These are phyloP conservation scores for Paracanthobrama guichenoti DNA, from an alignment of 2,113 vertebrate species.

Conservation along the genomic window DNA sequence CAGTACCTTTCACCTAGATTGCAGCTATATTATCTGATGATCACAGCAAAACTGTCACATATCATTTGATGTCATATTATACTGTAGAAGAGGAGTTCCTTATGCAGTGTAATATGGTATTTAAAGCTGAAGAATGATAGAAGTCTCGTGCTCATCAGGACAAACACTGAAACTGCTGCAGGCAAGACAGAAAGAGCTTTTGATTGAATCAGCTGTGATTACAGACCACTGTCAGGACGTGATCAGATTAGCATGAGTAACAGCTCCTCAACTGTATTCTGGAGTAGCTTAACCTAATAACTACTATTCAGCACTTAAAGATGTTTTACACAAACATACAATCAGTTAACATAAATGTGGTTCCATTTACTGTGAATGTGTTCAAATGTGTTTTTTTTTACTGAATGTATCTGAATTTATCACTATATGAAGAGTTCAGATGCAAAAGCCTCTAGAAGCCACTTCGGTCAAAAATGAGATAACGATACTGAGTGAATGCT, in stretches of 20 bases:
- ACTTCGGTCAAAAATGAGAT: no score
- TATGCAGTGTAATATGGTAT: not conserved
- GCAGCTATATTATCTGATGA: not conserved
- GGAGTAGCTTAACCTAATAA: not conserved
- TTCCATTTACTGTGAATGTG: not conserved
- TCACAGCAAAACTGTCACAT: not conserved
- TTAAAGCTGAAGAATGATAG: not conserved
- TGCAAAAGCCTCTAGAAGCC: no score
- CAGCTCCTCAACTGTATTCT: not conserved
- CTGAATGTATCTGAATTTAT: no score
- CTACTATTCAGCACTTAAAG: not conserved
- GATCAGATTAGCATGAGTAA: not conserved
- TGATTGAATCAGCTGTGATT: slow-evolving; percentile 38
- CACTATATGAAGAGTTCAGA: no score
- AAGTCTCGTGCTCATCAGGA: not conserved
- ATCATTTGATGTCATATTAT: not conserved
- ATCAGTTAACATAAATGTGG: not conserved
- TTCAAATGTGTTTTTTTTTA: not conserved
- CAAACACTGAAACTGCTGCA: not conserved
- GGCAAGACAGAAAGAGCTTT: not conserved
- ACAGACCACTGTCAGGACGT: not conserved
- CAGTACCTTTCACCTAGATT: slow-evolving; percentile 8
- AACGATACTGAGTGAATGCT: no score
- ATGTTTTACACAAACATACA: not conserved
- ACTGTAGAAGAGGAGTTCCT: not conserved